Evolutionary conservation across 2,113 vertebrate species (phyloP), one percentile per base, ranked within the genome.

Genomic region (Myotis yumanensis): DNA sequence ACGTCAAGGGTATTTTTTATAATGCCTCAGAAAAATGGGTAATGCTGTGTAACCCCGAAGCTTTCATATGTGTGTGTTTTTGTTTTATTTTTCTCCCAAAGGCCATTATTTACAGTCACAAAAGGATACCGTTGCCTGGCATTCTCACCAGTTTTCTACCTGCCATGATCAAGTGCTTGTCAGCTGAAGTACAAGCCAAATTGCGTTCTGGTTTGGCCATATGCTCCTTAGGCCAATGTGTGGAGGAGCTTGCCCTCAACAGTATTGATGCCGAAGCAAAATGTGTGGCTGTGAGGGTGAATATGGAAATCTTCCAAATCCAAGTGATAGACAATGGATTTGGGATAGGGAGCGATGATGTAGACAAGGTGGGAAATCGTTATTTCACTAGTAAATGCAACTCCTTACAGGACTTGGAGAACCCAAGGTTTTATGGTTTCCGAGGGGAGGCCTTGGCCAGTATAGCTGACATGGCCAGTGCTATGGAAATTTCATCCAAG

Each of bases 391-490:
- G 99, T 97, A 99, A 99, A 96, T 99, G 99, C 97, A 95, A 83
- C 94, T 98, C 98, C 0, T 0, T 99, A 46, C 96, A 98, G 64
- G 99, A 99, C 97, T 93, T 99, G 97, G 99, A 99, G 71, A 98
- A 99, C 77, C 98, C 99, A 20, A 94, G 17, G 1, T 99, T 98
- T 97, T 99, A 99, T 15, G 99, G 99, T 25, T 99, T 99, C 96
- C 98, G 99, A 94, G 99, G 99, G 23, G 99, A 99, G 96, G 99
- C 99, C 32, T 93, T 99, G 96, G 99, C 99, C 46, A 99, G 99
- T 93, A 98, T 99, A 43, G 98, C 98, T 28, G 98, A 98, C 86
- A 79, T 99, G 73, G 98, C 99, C 71, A 98, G 98, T 0, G 43
- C 99, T 73, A 98, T 99, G 81, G 99, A 99, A 97, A 98, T 99